Base-by-base conservation (phyloP, 2,888 invertebrate species). In the Blastobasis lacticolella region DNA sequence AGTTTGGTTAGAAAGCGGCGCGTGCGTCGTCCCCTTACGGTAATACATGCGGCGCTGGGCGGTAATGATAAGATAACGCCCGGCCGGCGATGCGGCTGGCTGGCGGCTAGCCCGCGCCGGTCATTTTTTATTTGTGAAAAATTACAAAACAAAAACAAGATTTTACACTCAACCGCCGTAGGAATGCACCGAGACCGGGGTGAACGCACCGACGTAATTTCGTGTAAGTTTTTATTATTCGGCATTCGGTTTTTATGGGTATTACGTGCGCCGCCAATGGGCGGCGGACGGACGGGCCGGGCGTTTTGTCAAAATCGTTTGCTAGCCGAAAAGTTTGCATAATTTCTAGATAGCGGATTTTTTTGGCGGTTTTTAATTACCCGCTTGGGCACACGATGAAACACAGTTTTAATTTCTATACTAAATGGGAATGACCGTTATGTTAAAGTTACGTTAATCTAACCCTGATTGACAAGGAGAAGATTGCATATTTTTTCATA, bases 1-100 rank as follows among this genome's bases (percentile, higher is more conserved):
- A 41, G 41, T 41, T 2, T 41, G 3, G 41, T 9, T 2, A 41
- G 9, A 41, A 8, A 41, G 41, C 2, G 7, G 7, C 9, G 41
- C 41, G 9, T 7, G 41, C 41, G 41, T 41, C 41, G 41, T 41
- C 8, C 8, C 10, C n/a, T 10, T 38, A 50, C 45, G 84, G 77
- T 83, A 87, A 87, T 86, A 80, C 73, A 84, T 81, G 73, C 67
- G 72, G 73, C 82, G 73, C 73, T 75, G 78, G 75, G 74, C 73
- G 78, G 75, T 71, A 74, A 78, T 79, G 82, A 82, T 83, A 82
- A 86, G 86, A 85, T 82, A 85, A 81, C 75, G 78, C 78, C 77
- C 73, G 68, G 67, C 78, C 78, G 81, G 83, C 80, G 79, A 79
- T 73, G 85, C 80, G 88, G 73, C 69, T 70, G 51, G 49, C 45